Evolutionary conservation across 2,888 invertebrate genomes (phyloP).

Genomic region (Harpagoxenus sublaevis): DNA sequence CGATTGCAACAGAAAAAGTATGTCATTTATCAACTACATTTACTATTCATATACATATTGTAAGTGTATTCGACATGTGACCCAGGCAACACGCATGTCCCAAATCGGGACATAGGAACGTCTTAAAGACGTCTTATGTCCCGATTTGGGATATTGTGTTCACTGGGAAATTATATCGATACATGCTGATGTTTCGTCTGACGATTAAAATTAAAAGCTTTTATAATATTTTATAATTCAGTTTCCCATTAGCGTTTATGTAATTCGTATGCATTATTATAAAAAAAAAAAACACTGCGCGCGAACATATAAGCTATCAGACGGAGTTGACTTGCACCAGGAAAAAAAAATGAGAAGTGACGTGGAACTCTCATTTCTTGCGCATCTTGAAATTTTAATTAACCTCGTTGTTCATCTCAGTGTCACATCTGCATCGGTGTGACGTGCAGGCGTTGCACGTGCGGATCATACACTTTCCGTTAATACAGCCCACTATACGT

Average conservation of each 20-base stretch:
- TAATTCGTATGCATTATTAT: not conserved
- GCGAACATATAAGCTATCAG: not conserved
- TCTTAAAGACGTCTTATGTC: no score
- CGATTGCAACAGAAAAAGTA: not conserved
- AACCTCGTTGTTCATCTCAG: slow-evolving; percentile 7
- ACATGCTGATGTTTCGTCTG: not conserved
- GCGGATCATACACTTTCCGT: not conserved
- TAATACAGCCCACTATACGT: not conserved
- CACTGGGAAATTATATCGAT: not conserved
- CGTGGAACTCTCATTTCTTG: not conserved
- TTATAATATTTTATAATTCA: not conserved
- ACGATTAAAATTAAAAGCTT: not conserved
- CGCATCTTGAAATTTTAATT: slow-evolving; percentile 38
- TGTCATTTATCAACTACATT: not conserved
- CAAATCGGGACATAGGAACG: no score
- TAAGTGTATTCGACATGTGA: not conserved
- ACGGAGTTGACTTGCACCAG: not conserved
- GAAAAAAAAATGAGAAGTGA: not conserved
- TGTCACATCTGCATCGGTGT: not conserved
- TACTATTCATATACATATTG: not conserved
- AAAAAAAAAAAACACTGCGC: not conserved
- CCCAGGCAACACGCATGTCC: no score
- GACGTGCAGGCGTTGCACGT: not conserved
- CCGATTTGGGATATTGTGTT: no score
- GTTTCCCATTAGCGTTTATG: not conserved